A percentile compares a stretch with the other conserved stretches of the same genome.
Evolutionary conservation across 1,140 invertebrate genomes (phyloP).

Genomic region (Euborellia annulipes): DNA sequence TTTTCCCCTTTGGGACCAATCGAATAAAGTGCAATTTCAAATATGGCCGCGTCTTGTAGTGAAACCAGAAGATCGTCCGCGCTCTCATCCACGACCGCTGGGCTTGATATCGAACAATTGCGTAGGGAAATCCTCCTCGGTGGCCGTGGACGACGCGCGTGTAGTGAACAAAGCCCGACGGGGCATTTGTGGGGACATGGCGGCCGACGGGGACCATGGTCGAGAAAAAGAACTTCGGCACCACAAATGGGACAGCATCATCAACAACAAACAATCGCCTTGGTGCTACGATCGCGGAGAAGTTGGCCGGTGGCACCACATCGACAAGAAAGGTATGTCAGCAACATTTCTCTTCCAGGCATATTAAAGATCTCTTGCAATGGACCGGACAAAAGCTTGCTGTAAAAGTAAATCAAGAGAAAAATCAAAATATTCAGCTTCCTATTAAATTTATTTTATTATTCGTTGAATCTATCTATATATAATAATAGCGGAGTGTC

Average conservation of each 20-base stretch:
- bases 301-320: conserved; percentile 24
- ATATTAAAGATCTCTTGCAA: no score
- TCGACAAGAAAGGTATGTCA: conserved; percentile 14
- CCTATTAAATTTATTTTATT: no score
- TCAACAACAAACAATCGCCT: conserved; percentile 13
- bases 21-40: no score
- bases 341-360: no score
- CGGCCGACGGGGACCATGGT: conserved; percentile 16
- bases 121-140: conserved; percentile 15
- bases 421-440: no score
- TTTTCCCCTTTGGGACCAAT: no score
- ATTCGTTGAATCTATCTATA: no score
- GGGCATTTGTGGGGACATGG: conserved; percentile 18
- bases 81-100: not conserved
- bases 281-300: conserved; percentile 18
- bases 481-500: no score
- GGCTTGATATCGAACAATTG: conserved; percentile 17
- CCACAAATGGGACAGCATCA: conserved; percentile 16
- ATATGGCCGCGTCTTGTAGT: no score
- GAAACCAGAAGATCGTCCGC: no score
- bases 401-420: no score
- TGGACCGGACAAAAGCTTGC: no score
- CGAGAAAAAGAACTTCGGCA: conserved; percentile 19
- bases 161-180: conserved; percentile 17
- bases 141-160: conserved; percentile 14